Percentiles rank a stretch among this genome's conserved stretches.
These are phyloP conservation scores for Varecia variegata DNA, from an alignment of 2,797 vertebrate species.

Conservation along the genomic window DNA sequence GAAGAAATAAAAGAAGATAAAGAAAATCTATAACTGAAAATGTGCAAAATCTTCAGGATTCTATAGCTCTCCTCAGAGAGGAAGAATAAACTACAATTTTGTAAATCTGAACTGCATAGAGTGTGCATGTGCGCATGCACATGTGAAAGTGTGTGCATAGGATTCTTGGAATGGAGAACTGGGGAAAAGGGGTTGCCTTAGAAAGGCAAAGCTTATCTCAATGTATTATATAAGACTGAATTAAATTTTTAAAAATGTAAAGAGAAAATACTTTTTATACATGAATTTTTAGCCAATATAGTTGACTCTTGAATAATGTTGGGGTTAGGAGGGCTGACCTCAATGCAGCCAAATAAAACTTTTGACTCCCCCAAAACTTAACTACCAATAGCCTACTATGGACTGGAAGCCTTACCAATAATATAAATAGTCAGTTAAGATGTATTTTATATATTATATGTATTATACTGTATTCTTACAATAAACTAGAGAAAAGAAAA, in stretches of 20 bases:
- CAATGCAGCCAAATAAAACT: background rate
- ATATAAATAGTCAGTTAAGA: background rate
- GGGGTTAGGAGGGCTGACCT: background rate
- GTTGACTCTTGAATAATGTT: background rate
- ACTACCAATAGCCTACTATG: background rate
- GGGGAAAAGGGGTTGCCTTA: background rate
- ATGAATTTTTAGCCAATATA: background rate
- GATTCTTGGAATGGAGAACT: background rate
- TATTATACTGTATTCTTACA: background rate
- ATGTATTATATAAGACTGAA: background rate
- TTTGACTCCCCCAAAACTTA: background rate
- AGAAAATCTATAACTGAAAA: background rate
- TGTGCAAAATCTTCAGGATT: background rate
- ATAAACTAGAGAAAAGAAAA: background rate
- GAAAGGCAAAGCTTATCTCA: background rate
- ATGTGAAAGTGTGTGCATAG: background rate
- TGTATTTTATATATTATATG: background rate
- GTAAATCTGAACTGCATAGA: background rate
- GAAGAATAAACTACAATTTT: background rate
- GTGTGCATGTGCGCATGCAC: no score
- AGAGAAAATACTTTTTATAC: background rate
- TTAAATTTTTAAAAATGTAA: background rate
- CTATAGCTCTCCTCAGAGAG: background rate
- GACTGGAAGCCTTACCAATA: background rate
- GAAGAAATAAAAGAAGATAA: background rate